These are phyloP conservation scores for Rhyacichthys aspro DNA, from an alignment of 2,797 vertebrate genomes.

Conservation along the genomic window DNA sequence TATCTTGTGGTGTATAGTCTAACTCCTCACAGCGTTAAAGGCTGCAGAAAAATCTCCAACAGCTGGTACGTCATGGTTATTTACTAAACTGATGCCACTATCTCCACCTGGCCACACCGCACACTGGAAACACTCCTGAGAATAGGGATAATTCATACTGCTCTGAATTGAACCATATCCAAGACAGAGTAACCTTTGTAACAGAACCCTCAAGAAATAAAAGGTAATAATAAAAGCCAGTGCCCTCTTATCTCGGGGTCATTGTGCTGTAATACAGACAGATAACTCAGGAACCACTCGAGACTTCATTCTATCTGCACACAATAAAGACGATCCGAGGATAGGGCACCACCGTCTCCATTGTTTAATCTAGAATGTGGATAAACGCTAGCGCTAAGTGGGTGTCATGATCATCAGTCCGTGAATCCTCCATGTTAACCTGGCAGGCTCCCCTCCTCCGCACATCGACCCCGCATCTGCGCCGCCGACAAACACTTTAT, in stretches of 20 bases:
- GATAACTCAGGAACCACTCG: background rate
- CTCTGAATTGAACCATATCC: too few relatives aligned
- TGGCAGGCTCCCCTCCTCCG: conserved; percentile 37
- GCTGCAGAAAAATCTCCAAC: too few relatives aligned
- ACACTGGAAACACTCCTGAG: too few relatives aligned
- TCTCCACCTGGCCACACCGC: too few relatives aligned
- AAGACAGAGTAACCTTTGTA: background rate
- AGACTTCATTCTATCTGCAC: background rate
- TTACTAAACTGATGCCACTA: too few relatives aligned
- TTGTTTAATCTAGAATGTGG: conserved; percentile 23
- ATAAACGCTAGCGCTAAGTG: conserved; percentile 21
- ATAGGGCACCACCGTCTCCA: conserved; percentile 11
- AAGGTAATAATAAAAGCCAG: background rate
- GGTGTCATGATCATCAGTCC: conserved; percentile 26
- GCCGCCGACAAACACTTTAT: conserved; percentile 49
- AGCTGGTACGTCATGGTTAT: too few relatives aligned
- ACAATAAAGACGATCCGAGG: conserved; percentile 8
- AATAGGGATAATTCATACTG: too few relatives aligned
- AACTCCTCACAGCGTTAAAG: too few relatives aligned
- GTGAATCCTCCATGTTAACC: conserved; percentile 36
- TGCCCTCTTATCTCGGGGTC: conserved; percentile 22
- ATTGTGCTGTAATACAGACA: conserved; percentile 4
- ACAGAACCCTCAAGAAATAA: background rate
- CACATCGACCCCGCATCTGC: conserved; percentile 20
- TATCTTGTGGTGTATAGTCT: background rate